These are phyloP conservation scores for Ondatra zibethicus DNA, from an alignment of 2,113 vertebrate genomes.

Conservation along the genomic window DNA sequence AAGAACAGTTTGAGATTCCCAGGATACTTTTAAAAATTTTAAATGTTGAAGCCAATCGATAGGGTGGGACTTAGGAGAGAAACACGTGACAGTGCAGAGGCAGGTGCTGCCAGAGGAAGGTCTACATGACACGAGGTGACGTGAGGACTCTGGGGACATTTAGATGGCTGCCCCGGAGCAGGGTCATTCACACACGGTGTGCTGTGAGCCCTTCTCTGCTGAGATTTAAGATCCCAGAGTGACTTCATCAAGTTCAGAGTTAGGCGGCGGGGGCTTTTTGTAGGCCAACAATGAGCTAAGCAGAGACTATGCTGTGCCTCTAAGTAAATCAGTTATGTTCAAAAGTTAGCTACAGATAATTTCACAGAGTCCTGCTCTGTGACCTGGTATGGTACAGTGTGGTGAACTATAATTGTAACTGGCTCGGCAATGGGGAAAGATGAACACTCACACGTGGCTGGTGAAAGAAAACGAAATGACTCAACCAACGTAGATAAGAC, in stretches of 20 bases:
- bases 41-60: slow-evolving; percentile 54
- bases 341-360: neutral
- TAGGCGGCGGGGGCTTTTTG: neutral
- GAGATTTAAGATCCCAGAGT: slow-evolving; percentile 31
- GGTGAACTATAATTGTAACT: neutral
- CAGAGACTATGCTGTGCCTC: neutral
- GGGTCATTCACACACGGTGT: neutral
- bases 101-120: slow-evolving; percentile 35
- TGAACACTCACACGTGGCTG: neutral
- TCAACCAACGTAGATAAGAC: neutral
- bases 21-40: slow-evolving; percentile 55
- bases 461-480: neutral
- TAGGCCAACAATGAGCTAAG: slow-evolving; percentile 63
- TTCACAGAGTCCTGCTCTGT: neutral
- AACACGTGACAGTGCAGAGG: slow-evolving; percentile 5
- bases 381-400: neutral
- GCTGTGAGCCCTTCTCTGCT: neutral
- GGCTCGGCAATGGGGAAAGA: neutral
- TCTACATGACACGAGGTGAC: slow-evolving; percentile 47
- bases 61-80: slow-evolving; percentile 13
- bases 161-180: neutral
- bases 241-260: slow-evolving; percentile 51
- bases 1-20: slow-evolving; percentile 52
- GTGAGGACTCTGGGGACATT: neutral
- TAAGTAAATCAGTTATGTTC: neutral